phyloP scores from a whole-genome alignment of 2,888 invertebrate genomes.

The Colostygia pectinataria region DNA sequence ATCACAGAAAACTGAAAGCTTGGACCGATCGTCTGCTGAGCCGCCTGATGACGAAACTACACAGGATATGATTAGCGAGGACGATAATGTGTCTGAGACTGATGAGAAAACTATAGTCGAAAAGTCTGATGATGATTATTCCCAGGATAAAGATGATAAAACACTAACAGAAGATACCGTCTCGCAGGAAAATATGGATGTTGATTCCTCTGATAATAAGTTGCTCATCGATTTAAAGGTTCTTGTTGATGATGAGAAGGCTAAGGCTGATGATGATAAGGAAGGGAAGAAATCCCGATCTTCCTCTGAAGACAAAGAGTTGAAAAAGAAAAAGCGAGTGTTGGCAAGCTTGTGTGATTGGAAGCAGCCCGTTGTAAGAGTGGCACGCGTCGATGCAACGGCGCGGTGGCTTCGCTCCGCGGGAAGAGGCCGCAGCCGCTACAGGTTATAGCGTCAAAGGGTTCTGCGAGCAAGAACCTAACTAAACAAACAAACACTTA shows the following conservation, averaged over 20 bases:
- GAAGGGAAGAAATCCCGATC: constrained; percentile 51
- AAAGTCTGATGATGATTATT: constrained; percentile 42
- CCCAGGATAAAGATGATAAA: constrained; percentile 36
- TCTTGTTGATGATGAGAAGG: constrained; percentile 48
- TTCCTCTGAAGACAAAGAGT: constrained; percentile 53
- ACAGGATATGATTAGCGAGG: constrained; percentile 61
- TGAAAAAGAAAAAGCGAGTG: constrained; percentile 57
- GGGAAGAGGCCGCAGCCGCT: constrained; percentile 42
- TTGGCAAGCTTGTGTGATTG: constrained; percentile 62
- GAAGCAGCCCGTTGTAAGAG: constrained; percentile 86
- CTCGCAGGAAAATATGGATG: constrained; percentile 37
- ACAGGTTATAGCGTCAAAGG: constrained; percentile 53
- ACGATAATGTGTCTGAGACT: constrained; percentile 53
- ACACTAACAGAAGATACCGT: constrained; percentile 32
- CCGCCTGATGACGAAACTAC: constrained; percentile 61
- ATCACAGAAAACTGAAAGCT: constrained; percentile 52
- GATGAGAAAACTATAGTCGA: constrained; percentile 46
- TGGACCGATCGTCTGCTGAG: constrained; percentile 63
- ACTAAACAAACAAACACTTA: constrained; percentile 10
- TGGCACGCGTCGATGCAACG: constrained; percentile 83
- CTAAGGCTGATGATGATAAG: constrained; percentile 40
- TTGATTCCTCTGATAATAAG: constrained; percentile 41
- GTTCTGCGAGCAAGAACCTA: constrained; percentile 22
- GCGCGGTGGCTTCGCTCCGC: constrained; percentile 65
- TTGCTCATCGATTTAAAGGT: constrained; percentile 52